A percentile compares a stretch with the other conserved stretches of the same genome.
Conservation (phyloP, 2,113 vertebrate genomes). For the Galbula dea region DNA sequence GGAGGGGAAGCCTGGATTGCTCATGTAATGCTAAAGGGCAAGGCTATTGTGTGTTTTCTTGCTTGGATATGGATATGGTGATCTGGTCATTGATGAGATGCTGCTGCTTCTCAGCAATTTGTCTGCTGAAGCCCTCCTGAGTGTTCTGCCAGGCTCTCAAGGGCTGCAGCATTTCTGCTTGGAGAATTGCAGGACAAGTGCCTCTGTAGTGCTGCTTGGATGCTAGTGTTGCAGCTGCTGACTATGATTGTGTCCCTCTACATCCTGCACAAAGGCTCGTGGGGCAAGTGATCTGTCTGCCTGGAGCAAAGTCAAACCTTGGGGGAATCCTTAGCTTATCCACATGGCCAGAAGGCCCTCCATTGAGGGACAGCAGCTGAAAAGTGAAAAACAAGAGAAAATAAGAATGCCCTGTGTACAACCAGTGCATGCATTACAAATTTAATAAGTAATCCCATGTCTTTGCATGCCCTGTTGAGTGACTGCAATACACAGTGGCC, state of each 20-base stretch:
- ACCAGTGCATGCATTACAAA: background rate
- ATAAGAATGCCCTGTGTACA: background rate
- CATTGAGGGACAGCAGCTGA: background rate
- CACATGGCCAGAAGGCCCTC: background rate
- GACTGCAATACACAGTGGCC: background rate
- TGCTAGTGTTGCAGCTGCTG: background rate
- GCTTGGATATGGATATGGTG: background rate
- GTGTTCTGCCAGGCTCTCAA: background rate
- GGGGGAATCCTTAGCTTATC: background rate
- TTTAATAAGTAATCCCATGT: background rate
- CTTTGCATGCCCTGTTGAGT: background rate
- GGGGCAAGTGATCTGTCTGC: background rate
- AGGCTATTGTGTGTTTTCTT: background rate
- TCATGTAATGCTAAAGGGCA: background rate
- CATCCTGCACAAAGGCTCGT: background rate
- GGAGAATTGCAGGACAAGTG: background rate
- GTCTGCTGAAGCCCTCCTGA: background rate
- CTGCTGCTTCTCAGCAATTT: background rate
- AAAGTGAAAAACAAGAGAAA: background rate
- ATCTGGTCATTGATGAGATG: background rate
- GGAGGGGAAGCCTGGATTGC: background rate
- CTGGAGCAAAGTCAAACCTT: background rate
- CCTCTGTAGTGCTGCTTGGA: fast-evolving
- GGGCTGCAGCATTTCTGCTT: background rate
- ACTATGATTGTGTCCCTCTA: background rate